Conservation (phyloP, 2,113 vertebrate genomes). For the Mohoua ochrocephala region DNA sequence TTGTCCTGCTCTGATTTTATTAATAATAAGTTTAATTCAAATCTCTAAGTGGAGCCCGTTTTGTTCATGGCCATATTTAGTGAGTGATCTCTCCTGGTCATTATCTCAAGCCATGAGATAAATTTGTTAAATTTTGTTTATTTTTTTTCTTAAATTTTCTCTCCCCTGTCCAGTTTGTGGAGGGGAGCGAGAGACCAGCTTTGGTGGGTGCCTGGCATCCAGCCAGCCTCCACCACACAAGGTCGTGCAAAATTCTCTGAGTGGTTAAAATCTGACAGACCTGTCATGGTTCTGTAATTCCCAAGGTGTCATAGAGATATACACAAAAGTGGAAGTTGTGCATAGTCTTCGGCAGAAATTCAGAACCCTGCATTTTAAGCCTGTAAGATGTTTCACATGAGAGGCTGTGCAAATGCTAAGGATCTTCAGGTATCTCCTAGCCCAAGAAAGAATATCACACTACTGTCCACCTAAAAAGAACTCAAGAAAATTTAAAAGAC, state of each 20-base stretch:
- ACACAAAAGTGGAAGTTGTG: not conserved
- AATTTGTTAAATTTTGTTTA: not conserved
- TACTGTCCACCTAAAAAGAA: not conserved
- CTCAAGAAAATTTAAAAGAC: not conserved
- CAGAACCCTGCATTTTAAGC: not conserved
- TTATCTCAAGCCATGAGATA: not conserved
- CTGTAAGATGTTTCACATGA: not conserved
- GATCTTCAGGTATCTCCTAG: not conserved
- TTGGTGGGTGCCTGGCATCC: not conserved
- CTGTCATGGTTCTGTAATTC: not conserved
- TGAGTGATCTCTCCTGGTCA: rapidly evolving
- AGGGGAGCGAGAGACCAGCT: not conserved
- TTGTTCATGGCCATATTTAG: not conserved
- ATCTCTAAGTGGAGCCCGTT: not conserved
- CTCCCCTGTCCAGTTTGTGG: not conserved
- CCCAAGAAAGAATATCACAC: not conserved
- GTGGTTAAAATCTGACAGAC: not conserved
- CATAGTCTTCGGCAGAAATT: not conserved
- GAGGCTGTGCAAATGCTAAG: not conserved
- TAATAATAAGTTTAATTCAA: not conserved
- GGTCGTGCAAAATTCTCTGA: not conserved
- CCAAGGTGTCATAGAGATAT: not conserved
- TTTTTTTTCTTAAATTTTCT: not conserved
- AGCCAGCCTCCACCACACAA: not conserved
- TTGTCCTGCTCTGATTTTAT: not conserved